These are phyloP conservation scores for Drepanosiphum platanoidis DNA, from an alignment of 2,888 invertebrate genomes.

Conservation along the genomic window DNA sequence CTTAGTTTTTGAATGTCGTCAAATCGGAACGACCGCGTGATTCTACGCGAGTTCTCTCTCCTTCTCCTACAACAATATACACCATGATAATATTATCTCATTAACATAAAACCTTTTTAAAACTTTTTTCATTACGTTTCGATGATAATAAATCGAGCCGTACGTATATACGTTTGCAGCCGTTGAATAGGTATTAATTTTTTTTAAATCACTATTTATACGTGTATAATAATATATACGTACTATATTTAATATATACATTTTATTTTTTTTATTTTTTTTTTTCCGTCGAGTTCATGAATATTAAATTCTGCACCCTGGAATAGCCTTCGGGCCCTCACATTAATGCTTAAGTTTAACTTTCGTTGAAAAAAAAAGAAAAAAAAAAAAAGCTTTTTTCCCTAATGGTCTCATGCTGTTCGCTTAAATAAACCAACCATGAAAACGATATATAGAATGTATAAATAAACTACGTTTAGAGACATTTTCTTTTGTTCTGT, in stretches of 20 bases:
- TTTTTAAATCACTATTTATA: constrained; percentile 30
- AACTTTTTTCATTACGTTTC: constrained; percentile 25
- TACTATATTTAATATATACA: background rate
- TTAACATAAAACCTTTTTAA: constrained; percentile 39
- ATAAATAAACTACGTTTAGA: constrained; percentile 11
- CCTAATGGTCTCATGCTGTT: constrained; percentile 53
- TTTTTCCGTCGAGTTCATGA: constrained; percentile 42
- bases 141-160: constrained; percentile 22
- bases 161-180: too few species aligned
- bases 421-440: constrained; percentile 46
- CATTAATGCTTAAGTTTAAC: constrained; percentile 54
- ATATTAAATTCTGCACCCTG: constrained; percentile 43
- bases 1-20: constrained; percentile 12
- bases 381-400: constrained; percentile 24
- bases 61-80: too few species aligned
- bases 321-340: constrained; percentile 36
- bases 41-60: background rate
- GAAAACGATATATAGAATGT: constrained; percentile 34
- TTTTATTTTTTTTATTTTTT: background rate
- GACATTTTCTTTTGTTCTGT: background rate
- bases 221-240: background rate
- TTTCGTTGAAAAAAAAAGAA: constrained; percentile 10
- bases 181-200: constrained; percentile 43
- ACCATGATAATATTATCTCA: too few species aligned
- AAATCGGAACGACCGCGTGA: constrained; percentile 15